Percentiles rank a stretch among this genome's conserved stretches.
These are phyloP conservation scores for Linnaemya vulpina DNA, from an alignment of 2,888 invertebrate species.

Conservation along the genomic window DNA sequence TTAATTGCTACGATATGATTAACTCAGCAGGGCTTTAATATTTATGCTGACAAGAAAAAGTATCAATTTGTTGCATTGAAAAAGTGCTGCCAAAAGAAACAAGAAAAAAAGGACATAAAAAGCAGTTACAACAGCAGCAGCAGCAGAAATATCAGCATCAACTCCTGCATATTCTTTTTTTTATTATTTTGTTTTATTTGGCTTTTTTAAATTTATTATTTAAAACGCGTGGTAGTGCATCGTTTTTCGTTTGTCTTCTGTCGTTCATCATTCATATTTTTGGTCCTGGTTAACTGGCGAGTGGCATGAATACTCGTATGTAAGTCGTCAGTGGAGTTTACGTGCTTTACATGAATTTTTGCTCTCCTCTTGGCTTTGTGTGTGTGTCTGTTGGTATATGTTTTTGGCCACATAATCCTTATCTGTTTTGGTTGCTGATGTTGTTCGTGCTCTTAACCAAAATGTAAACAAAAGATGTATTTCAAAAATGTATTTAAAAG, in stretches of 20 bases:
- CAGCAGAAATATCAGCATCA: conserved; percentile 3
- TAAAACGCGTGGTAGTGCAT: conserved; percentile 49
- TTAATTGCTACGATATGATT: conserved; percentile 66
- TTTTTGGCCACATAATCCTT: conserved; percentile 54
- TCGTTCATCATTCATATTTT: conserved; percentile 9
- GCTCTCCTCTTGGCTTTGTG: neutral
- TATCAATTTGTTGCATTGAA: conserved; percentile 48
- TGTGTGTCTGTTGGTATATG: conserved; percentile 5
- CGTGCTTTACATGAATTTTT: conserved; percentile 47
- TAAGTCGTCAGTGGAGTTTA: conserved; percentile 36
- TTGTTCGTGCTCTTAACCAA: conserved; percentile 5
- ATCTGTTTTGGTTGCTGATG: conserved; percentile 26
- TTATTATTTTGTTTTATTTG: neutral
- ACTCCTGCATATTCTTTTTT: conserved; percentile 11
- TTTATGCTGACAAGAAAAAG: conserved; percentile 58
- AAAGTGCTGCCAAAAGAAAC: conserved; percentile 3
- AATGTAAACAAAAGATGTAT: conserved; percentile 53
- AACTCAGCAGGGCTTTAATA: conserved; percentile 55
- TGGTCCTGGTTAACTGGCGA: conserved; percentile 31
- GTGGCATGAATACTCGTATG: conserved; percentile 16
- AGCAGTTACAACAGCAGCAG: conserved; percentile 16
- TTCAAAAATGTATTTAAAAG: conserved; percentile 42
- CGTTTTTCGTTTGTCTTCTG: conserved; percentile 25
- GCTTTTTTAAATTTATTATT: conserved; percentile 46
- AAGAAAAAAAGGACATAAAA: neutral